Evolutionary conservation across 1,140 invertebrate genomes (phyloP).

Genomic region (Drosophila trapezifrons): DNA sequence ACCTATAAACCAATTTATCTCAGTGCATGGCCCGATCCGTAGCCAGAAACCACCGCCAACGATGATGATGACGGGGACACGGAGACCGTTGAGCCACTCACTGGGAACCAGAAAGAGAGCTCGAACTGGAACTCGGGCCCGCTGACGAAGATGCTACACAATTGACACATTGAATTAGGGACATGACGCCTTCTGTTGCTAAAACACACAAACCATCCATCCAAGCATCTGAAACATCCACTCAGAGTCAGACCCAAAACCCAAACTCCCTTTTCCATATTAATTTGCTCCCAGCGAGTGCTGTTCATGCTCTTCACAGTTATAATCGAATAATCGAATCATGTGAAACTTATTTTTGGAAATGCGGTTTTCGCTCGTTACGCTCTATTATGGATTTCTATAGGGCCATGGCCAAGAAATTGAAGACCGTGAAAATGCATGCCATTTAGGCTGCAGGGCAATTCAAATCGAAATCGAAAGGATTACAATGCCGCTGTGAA

Average conservation of each 20-base stretch:
- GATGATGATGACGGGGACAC: constrained; percentile 35
- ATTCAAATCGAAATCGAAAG: constrained; percentile 31
- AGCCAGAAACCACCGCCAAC: constrained; percentile 39
- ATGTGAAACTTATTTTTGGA: constrained; percentile 58
- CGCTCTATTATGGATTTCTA: constrained; percentile 33
- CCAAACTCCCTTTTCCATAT: constrained; percentile 18
- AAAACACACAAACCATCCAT: constrained; percentile 33
- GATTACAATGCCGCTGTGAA: constrained; percentile 25
- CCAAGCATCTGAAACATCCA: constrained; percentile 6
- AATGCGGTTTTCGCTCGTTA: constrained; percentile 57
- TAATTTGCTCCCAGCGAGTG: constrained; percentile 24
- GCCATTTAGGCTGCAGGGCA: constrained; percentile 14
- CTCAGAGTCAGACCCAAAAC: background rate
- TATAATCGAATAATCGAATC: constrained; percentile 66
- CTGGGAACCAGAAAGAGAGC: constrained; percentile 21
- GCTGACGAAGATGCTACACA: constrained; percentile 59
- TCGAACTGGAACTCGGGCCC: background rate
- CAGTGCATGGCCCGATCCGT: constrained; percentile 7
- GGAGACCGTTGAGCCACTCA: constrained; percentile 34
- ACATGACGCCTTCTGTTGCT: constrained; percentile 74
- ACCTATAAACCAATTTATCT: background rate
- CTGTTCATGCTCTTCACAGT: constrained; percentile 52
- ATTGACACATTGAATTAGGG: constrained; percentile 82
- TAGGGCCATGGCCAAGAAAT: constrained; percentile 18
- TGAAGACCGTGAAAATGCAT: constrained; percentile 51